Base-by-base conservation (phyloP, 2,888 invertebrate genomes). In the Laothoe populi region DNA sequence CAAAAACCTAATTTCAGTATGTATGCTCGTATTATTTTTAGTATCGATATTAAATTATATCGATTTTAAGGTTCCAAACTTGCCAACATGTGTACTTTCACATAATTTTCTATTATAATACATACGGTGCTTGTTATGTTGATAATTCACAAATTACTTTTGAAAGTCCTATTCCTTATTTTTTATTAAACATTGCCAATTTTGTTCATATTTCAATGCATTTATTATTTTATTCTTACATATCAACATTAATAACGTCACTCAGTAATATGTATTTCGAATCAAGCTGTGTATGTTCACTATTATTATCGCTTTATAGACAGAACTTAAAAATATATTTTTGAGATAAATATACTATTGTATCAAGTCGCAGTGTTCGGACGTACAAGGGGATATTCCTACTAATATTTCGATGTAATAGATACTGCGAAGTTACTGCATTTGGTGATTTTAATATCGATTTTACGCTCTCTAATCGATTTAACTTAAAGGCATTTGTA, bases 401-500 rank as follows among this genome's bases (percentile, higher is more conserved):
- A 35, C 8, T 7, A 8, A 8, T 11, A 38, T 38, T 38, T 38
- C 2, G 1, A 38, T 13, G 10, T 8, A 35, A 38, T 38, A 38
- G 38, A 38, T 38, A 10, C 5, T 8, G 10, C 8, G 8, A 44
- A 44, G 16, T 19, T 44, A 44, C 19, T 10, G 19, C 38, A 44
- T 44, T 19, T 8, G 19, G 8, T 19, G 19, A 10, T 44, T 21
- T 46, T 23, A 23, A 16, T 19, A 44, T 44, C 44, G 44, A 44
- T 44, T 44, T 8, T 26, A 26, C 5, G 21, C 46, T 48, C 11
- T 48, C 46, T 16, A 53, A 53, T 53, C 31, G 49, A 53, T 16
- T 3, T 10, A 53, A 31, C 16, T n/a, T n/a, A 26, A n/a, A 4
- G 3, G 16, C 16, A 16, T 16, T 44, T 1, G 4, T 44, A 44